phyloP scores from a whole-genome alignment of 1,140 invertebrate genomes.

The Gerris buenoi region DNA sequence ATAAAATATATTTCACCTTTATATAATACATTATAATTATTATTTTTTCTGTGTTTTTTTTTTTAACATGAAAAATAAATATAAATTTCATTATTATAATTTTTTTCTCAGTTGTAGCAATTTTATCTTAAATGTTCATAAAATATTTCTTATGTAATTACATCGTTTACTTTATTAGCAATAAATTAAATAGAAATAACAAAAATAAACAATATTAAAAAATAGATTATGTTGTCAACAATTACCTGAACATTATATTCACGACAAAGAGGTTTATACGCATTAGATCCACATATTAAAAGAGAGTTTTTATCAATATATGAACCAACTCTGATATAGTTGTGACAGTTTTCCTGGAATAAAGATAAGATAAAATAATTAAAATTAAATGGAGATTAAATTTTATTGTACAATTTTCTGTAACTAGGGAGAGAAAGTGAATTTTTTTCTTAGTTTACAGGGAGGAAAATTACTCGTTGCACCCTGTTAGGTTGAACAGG shows the following conservation, averaged over 20 bases:
- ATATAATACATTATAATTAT: background rate
- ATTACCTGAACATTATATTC: conserved; percentile 47
- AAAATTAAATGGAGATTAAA: conserved; percentile 7
- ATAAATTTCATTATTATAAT: background rate
- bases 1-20: background rate
- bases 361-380: conserved; percentile 3
- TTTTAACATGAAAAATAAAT: background rate
- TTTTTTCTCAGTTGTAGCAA: background rate
- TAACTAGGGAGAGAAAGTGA: background rate
- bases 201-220: too few species aligned
- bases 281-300: conserved; percentile 90
- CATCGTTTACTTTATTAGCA: too few species aligned
- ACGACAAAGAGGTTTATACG: conserved; percentile 84
- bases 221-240: too few species aligned
- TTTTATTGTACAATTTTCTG: background rate
- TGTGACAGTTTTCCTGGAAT: conserved; percentile 75
- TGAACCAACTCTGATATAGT: conserved; percentile 81
- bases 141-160: too few species aligned
- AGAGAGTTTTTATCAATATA: conserved; percentile 52
- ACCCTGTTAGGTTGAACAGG: too few species aligned
- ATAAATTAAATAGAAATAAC: background rate
- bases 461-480: too few species aligned
- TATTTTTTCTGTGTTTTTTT: too few species aligned
- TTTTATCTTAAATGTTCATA: background rate
- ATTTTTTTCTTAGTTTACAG: too few species aligned